Base-by-base conservation (phyloP, 2,888 invertebrate species). In the Tortricodes alternella region DNA sequence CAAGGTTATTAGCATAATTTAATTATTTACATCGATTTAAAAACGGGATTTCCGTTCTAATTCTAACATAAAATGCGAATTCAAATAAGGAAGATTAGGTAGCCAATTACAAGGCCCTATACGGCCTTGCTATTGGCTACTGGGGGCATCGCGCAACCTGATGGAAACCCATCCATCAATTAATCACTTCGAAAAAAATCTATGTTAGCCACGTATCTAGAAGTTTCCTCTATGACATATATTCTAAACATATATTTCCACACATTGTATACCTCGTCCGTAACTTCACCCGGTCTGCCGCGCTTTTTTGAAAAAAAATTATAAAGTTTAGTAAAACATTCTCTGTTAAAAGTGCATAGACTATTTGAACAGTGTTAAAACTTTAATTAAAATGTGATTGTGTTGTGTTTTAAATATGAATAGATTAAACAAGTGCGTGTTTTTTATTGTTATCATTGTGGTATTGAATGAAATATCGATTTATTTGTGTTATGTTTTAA, bases 261-360 rank as follows among this genome's bases (percentile, higher is more conserved):
- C 89, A 89, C 87, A 78, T 73, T 76, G 71, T 83, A 79, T 90
- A 88, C 89, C 94, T 94, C 96, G 89, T 95, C 95, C 91, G 93
- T 80, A 92, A 96, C 92, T 93, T 94, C 95, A 88, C 96, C 96
- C 83, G 95, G 95, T 85, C 96, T 95, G 89, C 92, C 93, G 89
- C 92, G 93, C 91, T 93, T 92, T 91, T 89, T 92, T 90, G 90
- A 91, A 91, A 91, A 78, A 91, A 89, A 90, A 85, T 46, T 75
- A 85, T 79, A 74, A 74, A 75, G 78, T 84, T 87, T 88, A 87
- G 89, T 87, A 81, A 80, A 70, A 78, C 86, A 88, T 87, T 87
- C 86, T 80, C 80, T 85, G 86, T 89, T 87, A 87, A 79, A 74
- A 32, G 85, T 84, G 83, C 81, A 68, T 72, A 69, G 69, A 69